phyloP scores from a whole-genome alignment of 1,140 invertebrate species.

The Psix sp. region DNA sequence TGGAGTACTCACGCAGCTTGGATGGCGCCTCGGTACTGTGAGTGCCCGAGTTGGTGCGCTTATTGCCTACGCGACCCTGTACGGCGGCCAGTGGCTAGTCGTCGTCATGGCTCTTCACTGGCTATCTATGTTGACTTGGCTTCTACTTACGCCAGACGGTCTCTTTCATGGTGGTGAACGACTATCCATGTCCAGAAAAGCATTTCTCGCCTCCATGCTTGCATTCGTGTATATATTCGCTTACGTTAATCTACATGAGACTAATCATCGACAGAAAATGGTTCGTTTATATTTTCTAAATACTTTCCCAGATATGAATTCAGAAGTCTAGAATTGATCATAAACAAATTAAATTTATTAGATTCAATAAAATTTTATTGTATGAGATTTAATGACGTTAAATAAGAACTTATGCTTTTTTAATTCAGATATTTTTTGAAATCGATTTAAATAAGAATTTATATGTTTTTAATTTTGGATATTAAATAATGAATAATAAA shows the following conservation, averaged over 20 bases:
- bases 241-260: conserved; percentile 92
- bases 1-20: conserved; percentile 86
- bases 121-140: conserved; percentile 90
- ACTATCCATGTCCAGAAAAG: conserved; percentile 81
- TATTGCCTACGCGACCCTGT: conserved; percentile 90
- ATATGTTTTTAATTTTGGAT: no score
- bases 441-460: no score
- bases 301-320: no score
- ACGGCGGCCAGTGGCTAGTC: conserved; percentile 82
- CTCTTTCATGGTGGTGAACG: conserved; percentile 87
- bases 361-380: no score
- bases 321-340: no score
- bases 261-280: conserved; percentile 88
- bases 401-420: no score
- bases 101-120: conserved; percentile 87
- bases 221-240: conserved; percentile 93
- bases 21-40: conserved; percentile 91
- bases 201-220: conserved; percentile 84
- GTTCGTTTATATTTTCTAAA: conserved; percentile 66
- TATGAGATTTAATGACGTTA: no score
- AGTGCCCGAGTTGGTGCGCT: conserved; percentile 87
- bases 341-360: no score
- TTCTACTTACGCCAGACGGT: conserved; percentile 87
- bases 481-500: no score
- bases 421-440: no score